Percentiles rank a stretch among this genome's conserved stretches.
These are phyloP conservation scores for Mythimna albipuncta DNA, from an alignment of 2,888 invertebrate species.

Conservation along the genomic window DNA sequence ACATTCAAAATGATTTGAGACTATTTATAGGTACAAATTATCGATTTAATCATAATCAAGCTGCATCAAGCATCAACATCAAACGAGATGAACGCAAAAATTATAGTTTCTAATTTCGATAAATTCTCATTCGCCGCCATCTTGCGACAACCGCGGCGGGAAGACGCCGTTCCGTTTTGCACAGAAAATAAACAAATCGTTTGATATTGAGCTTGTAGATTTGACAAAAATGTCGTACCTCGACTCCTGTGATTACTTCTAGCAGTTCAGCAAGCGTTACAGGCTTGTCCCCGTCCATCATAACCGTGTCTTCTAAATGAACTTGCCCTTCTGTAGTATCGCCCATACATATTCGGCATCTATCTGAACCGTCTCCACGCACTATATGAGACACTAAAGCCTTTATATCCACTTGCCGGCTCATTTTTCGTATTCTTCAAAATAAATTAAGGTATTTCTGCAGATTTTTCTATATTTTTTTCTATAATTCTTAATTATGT, in stretches of 20 bases:
- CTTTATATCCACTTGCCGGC: slow-evolving; percentile 83
- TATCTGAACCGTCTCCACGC: slow-evolving; percentile 84
- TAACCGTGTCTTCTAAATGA: slow-evolving; percentile 84
- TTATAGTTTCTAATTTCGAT: neutral
- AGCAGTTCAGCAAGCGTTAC: slow-evolving; percentile 84
- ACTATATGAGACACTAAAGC: slow-evolving; percentile 87
- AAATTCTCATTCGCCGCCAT: slow-evolving; percentile 72
- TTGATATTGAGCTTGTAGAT: slow-evolving; percentile 59
- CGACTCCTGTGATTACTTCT: slow-evolving; percentile 84
- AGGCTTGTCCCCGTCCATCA: slow-evolving; percentile 85
- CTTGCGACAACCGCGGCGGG: slow-evolving; percentile 74
- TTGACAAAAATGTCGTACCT: slow-evolving; percentile 74
- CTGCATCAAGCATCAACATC: slow-evolving; percentile 45
- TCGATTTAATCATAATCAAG: slow-evolving; percentile 1
- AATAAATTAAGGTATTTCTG: slow-evolving; percentile 12
- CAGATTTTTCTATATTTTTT: slow-evolving; percentile 24
- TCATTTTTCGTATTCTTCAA: slow-evolving; percentile 72
- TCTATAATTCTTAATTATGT: slow-evolving; percentile 20
- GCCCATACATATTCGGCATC: slow-evolving; percentile 88
- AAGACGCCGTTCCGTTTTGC: slow-evolving; percentile 87
- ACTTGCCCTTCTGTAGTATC: slow-evolving; percentile 87
- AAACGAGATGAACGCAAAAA: slow-evolving; percentile 33
- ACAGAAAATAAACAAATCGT: slow-evolving; percentile 79
- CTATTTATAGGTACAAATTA: neutral
- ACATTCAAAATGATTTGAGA: neutral